Percentiles rank a stretch among this genome's conserved stretches.
phyloP scores from a whole-genome alignment of 2,888 invertebrate genomes.

The Metacarcinus magister region DNA sequence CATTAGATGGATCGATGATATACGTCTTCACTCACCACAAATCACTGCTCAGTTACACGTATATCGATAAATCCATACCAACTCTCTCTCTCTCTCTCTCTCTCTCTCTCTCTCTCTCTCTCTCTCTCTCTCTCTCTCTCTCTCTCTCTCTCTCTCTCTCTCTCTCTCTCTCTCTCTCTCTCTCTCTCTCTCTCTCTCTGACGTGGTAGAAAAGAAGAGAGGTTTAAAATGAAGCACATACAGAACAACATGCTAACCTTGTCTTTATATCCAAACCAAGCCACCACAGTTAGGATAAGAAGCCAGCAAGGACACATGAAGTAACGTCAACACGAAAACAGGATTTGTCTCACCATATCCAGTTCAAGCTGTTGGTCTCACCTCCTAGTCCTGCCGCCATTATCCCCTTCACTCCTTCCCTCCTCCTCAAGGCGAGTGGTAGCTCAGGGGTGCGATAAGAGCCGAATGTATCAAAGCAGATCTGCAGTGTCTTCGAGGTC shows the following conservation, averaged over 20 bases:
- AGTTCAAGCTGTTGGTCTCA: not conserved
- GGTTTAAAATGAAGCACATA: too few relatives aligned
- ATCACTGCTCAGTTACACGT: too few relatives aligned
- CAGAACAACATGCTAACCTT: not conserved
- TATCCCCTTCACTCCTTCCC: not conserved
- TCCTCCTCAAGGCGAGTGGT: not conserved
- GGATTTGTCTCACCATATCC: not conserved
- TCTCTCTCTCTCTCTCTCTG: conserved; percentile 38
- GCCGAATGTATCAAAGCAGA: not conserved
- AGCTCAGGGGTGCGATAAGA: not conserved
- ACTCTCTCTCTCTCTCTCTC: too few relatives aligned
- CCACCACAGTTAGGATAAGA: too few relatives aligned
- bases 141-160: conserved; percentile 48
- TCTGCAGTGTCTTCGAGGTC: not conserved
- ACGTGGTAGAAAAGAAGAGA: not conserved
- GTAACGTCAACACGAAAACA: not conserved
- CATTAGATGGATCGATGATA: too few relatives aligned
- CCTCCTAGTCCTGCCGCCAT: not conserved
- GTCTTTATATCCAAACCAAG: not conserved
- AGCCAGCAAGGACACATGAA: not conserved
- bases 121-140: conserved; percentile 47
- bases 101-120: not conserved
- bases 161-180: conserved; percentile 48
- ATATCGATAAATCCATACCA: too few relatives aligned
- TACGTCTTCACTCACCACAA: too few relatives aligned